Evolutionary conservation across 2,888 invertebrate species (phyloP), one percentile per base, ranked within the genome.

Genomic region (Baronia brevicornis): DNA sequence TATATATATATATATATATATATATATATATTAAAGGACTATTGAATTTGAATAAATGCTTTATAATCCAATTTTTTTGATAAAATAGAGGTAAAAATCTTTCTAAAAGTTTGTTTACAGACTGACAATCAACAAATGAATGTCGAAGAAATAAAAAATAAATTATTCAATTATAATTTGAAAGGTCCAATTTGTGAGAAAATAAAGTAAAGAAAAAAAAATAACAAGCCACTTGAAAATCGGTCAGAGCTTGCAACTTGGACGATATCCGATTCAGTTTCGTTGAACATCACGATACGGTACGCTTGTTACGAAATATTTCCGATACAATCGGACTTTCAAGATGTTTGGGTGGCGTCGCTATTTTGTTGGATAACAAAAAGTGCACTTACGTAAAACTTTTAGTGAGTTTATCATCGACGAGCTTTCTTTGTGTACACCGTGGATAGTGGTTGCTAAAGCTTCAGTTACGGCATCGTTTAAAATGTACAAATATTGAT

Each of bases 331-430:
- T 77, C 72, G 44, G 46, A 60, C 64, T 68, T 65, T 66, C 64
- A 57, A 74, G 75, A 73, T 69, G 72, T 65, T 67, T 60, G 63
- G 68, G 65, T 66, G 73, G 64, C 68, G 65, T 54, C 48, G 39
- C 41, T 38, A 34, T 45, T 53, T 51, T 45, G 54, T 63, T 58
- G 54, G 56, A 59, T 57, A 60, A 65, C 64, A 60, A 69, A 68
- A 70, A 63, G 43, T 54, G 44, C 33, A 44, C 55, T 80, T 80
- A 68, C 69, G 68, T 68, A 78, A 79, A 60, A 46, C 65, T 68
- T 68, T 66, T 62, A 59, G 61, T 44, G 41, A 53, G 21, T 19
- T 36, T 36, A 29, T 19, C 24, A 33, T 26, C 20, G 20, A 6
- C 2, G 48, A 53, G 33, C 47, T 52, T 54, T 51, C 43, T 39